Conservation (phyloP, 1,140 invertebrate genomes). For the Drosophila gunungcola region DNA sequence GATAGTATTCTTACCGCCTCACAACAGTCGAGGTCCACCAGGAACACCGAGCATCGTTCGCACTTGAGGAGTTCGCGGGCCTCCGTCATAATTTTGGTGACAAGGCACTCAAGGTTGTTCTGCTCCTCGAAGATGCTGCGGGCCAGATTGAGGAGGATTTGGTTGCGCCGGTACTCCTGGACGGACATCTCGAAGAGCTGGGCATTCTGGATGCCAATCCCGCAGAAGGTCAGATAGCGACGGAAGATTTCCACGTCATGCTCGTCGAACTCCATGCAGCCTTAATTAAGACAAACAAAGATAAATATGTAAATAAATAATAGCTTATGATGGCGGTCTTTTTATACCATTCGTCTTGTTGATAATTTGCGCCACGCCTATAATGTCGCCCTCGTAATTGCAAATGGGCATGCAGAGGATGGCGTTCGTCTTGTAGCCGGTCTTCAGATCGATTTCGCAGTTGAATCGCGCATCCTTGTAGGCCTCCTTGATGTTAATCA, state of each 20-base stretch:
- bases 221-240: slow-evolving; percentile 97
- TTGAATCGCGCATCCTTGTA: slow-evolving; percentile 95
- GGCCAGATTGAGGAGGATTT: slow-evolving; percentile 94
- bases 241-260: slow-evolving; percentile 95
- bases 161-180: slow-evolving; percentile 96
- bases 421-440: slow-evolving; percentile 95
- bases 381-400: slow-evolving; percentile 97
- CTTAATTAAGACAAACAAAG: slow-evolving; percentile 57
- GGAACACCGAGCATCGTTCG: slow-evolving; percentile 95
- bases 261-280: slow-evolving; percentile 92
- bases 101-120: slow-evolving; percentile 95
- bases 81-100: slow-evolving; percentile 98
- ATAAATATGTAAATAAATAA: neutral
- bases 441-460: slow-evolving; percentile 94
- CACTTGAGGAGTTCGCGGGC: slow-evolving; percentile 96
- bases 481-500: slow-evolving; percentile 96
- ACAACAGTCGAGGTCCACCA: slow-evolving; percentile 93
- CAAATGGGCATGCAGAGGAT: slow-evolving; percentile 98
- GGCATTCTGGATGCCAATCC: slow-evolving; percentile 98
- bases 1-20: slow-evolving; percentile 88
- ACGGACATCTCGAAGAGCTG: slow-evolving; percentile 98
- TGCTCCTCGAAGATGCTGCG: slow-evolving; percentile 96
- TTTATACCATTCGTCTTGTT: slow-evolving; percentile 93
- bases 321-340: neutral
- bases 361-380: slow-evolving; percentile 98